Evolutionary conservation across 2,888 invertebrate species (phyloP).

Genomic region (Cataglyphis livida): DNA sequence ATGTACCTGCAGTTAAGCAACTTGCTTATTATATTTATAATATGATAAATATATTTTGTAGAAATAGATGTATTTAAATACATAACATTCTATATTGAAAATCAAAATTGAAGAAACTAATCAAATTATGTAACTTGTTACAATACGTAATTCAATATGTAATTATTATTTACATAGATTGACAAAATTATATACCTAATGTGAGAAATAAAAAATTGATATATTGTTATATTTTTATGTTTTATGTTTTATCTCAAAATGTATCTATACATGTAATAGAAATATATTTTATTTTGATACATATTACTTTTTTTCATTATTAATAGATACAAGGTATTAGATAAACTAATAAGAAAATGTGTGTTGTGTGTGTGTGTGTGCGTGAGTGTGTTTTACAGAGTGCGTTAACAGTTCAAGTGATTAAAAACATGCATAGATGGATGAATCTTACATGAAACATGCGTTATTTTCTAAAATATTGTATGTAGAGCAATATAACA

Average conservation of each 20-base stretch:
- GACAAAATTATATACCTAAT: background rate
- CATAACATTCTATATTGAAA: background rate
- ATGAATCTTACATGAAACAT: slow-evolving; percentile 42
- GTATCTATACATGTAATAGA: slow-evolving; percentile 51
- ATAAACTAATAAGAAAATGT: slow-evolving; percentile 4
- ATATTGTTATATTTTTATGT: too few species aligned
- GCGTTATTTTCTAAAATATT: slow-evolving; percentile 18
- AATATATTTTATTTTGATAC: slow-evolving; percentile 50
- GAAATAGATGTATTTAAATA: background rate
- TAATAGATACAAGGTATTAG: slow-evolving; percentile 49
- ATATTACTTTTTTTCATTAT: slow-evolving; percentile 26
- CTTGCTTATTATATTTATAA: background rate
- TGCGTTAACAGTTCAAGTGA: background rate
- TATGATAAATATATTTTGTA: background rate
- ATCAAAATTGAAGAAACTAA: background rate
- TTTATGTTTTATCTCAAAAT: slow-evolving; percentile 29
- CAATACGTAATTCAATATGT: background rate
- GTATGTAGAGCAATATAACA: slow-evolving; percentile 49
- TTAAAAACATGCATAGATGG: slow-evolving; percentile 28
- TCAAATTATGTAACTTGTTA: background rate
- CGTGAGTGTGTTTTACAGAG: background rate
- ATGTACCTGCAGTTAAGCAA: background rate
- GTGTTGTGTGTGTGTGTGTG: too few species aligned
- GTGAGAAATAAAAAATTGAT: background rate
- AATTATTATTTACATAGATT: background rate